Conservation (phyloP, 2,888 invertebrate species). For the Sesamia inferens region DNA sequence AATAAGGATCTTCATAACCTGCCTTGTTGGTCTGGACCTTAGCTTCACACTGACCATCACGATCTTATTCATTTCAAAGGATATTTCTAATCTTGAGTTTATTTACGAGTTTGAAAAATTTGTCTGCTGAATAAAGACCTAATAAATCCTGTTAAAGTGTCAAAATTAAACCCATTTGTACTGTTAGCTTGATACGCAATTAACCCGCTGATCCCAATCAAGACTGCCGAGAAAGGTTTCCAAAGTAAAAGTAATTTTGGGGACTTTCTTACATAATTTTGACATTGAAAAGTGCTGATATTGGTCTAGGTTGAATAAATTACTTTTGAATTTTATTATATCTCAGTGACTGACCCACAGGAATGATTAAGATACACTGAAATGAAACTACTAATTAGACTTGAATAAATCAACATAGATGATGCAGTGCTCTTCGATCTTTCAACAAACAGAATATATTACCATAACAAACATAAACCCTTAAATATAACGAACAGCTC, state of each 20-base stretch:
- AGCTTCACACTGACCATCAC: neutral
- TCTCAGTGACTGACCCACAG: neutral
- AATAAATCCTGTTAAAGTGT: neutral
- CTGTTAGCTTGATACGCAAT: neutral
- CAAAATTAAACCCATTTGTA: neutral
- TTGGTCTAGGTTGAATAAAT: neutral
- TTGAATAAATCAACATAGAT: neutral
- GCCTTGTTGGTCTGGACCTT: neutral
- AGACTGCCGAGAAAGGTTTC: neutral
- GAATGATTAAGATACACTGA: neutral
- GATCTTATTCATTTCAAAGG: neutral
- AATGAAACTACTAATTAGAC: neutral
- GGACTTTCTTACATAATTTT: neutral
- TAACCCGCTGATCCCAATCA: neutral
- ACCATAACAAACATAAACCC: neutral
- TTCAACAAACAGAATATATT: neutral
- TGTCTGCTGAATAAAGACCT: neutral
- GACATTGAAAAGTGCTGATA: neutral
- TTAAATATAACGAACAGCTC: conserved; percentile 30
- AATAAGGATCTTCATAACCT: neutral
- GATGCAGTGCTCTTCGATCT: neutral
- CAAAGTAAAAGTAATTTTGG: neutral
- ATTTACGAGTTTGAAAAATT: neutral
- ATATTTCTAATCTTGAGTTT: neutral
- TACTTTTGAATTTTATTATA: neutral